phyloP scores from a whole-genome alignment of 1,140 invertebrate genomes.

The Drosophila ironensis region DNA sequence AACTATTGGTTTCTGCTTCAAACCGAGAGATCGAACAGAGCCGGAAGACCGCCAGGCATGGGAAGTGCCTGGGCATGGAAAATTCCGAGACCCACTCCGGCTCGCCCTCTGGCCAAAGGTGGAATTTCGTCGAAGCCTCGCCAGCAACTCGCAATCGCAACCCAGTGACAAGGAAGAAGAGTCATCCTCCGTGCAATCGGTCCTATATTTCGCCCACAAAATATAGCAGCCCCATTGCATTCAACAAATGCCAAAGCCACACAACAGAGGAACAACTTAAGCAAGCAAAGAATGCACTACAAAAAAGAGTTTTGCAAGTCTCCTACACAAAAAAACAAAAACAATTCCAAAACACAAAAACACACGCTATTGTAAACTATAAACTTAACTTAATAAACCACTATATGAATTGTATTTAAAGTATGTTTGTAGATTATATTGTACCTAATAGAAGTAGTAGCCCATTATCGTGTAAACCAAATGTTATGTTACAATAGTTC shows the following conservation, averaged over 20 bases:
- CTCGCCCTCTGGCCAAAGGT: slow-evolving; percentile 31
- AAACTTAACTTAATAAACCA: slow-evolving; percentile 1
- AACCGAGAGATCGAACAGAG: slow-evolving; percentile 5
- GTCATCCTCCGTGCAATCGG: slow-evolving; percentile 50
- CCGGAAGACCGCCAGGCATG: slow-evolving; percentile 62
- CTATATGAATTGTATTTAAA: slow-evolving; percentile 18
- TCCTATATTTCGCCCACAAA: background rate
- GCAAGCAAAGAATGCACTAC: slow-evolving; percentile 1
- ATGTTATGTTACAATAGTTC: slow-evolving; percentile 45
- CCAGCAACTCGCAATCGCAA: slow-evolving; percentile 11
- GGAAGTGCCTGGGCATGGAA: slow-evolving; percentile 66
- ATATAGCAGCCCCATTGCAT: slow-evolving; percentile 31
- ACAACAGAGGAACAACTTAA: slow-evolving; percentile 14
- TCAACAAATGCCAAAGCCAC: slow-evolving; percentile 61
- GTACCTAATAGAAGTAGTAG: slow-evolving; percentile 40
- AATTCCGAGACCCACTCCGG: slow-evolving; percentile 7
- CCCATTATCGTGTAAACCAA: slow-evolving; percentile 21
- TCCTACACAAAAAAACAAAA: no score
- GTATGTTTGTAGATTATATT: slow-evolving; percentile 5
- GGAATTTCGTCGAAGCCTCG: slow-evolving; percentile 13
- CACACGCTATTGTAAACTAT: slow-evolving; percentile 31
- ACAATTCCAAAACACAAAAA: slow-evolving; percentile 30
- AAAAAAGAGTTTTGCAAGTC: slow-evolving; percentile 32
- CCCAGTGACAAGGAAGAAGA: slow-evolving; percentile 31
- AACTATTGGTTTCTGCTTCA: slow-evolving; percentile 58